Evolutionary conservation across 2,888 invertebrate species (phyloP).

Genomic region (Andrena haemorrhoa): DNA sequence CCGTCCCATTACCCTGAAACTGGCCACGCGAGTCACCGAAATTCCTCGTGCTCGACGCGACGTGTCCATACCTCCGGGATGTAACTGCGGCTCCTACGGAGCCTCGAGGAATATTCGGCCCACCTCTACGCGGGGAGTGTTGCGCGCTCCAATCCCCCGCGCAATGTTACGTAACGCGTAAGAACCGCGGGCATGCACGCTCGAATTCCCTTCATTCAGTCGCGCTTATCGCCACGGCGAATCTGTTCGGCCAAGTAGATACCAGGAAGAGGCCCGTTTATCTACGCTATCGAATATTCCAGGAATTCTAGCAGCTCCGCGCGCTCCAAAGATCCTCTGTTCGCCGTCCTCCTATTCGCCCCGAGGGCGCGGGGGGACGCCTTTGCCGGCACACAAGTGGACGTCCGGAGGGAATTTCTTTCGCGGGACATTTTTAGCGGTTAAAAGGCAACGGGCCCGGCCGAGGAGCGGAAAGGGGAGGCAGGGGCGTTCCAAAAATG

Average conservation of each 20-base stretch:
- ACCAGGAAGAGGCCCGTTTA: background rate
- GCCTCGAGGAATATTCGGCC: background rate
- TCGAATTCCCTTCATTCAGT: conserved; percentile 10
- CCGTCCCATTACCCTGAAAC: conserved; percentile 66
- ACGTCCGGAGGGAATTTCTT: too few relatives aligned
- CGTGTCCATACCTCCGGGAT: conserved; percentile 14
- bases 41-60: conserved; percentile 57
- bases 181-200: background rate
- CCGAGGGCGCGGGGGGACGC: too few relatives aligned
- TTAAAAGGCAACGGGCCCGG: background rate
- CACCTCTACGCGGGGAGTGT: background rate
- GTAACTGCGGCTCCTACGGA: background rate
- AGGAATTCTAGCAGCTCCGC: background rate
- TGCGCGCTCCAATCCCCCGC: background rate
- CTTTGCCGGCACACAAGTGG: too few relatives aligned
- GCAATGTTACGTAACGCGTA: background rate
- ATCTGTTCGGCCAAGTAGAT: background rate
- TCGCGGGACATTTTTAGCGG: conserved; percentile 13
- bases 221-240: background rate
- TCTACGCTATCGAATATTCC: background rate
- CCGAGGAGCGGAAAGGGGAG: background rate
- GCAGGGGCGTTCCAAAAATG: conserved; percentile 48
- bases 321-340: too few relatives aligned
- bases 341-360: too few relatives aligned
- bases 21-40: conserved; percentile 63